Conservation (phyloP, 2,797 vertebrate species). For the Melanogrammus aeglefinus region DNA sequence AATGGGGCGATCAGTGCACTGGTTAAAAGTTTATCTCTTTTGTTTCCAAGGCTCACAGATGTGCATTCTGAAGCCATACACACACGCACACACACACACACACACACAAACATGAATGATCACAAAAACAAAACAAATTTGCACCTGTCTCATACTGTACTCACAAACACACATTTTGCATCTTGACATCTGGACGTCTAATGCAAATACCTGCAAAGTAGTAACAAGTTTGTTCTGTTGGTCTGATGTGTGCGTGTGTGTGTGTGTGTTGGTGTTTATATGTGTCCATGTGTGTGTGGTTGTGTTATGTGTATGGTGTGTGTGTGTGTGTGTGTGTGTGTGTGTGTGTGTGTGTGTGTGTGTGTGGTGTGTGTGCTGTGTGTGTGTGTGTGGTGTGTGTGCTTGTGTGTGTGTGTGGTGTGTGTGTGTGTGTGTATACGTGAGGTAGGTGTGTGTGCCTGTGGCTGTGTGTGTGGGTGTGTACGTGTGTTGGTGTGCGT, state of each 20-base stretch:
- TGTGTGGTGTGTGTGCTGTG: not conserved
- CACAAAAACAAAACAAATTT: not conserved
- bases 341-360: not conserved
- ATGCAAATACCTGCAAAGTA: not conserved
- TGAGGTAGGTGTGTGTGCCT: not conserved
- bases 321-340: not conserved
- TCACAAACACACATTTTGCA: conserved; percentile 17
- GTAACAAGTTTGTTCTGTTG: not conserved
- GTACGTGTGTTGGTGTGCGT: not conserved
- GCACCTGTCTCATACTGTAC: conserved; percentile 1
- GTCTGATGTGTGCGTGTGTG: not conserved
- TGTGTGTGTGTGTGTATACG: not conserved
- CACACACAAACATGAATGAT: not conserved
- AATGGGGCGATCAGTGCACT: not conserved
- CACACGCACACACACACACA: conserved; percentile 1
- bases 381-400: not conserved
- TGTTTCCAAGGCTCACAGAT: not conserved
- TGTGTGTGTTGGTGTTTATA: not conserved
- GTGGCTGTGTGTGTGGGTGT: not conserved
- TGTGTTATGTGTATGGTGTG: not conserved
- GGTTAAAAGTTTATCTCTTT: not conserved
- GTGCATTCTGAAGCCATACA: not conserved
- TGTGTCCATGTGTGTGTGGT: not conserved
- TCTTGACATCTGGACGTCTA: not conserved
- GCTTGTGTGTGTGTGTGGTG: not conserved